Evolutionary conservation across 2,797 vertebrate genomes (phyloP).

Genomic region (Coendou prehensilis): DNA sequence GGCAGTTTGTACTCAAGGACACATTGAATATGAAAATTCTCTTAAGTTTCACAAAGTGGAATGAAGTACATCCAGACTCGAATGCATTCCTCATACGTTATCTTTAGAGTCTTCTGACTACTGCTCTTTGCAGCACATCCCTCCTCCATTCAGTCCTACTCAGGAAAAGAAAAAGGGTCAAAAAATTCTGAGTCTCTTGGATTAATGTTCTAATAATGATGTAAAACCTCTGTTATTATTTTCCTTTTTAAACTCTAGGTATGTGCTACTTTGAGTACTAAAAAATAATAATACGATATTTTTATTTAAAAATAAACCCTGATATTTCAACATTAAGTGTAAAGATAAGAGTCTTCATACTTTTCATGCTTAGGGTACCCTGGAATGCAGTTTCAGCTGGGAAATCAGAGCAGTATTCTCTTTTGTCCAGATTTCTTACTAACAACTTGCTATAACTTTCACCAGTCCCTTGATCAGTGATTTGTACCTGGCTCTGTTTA

Average conservation of each 20-base stretch:
- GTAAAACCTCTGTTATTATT: constrained; percentile 3
- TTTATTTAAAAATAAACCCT: not conserved
- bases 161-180: not conserved
- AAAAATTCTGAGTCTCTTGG: not conserved
- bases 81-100: not conserved
- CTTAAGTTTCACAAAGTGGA: not conserved
- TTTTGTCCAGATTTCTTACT: constrained; percentile 46
- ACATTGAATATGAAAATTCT: not conserved
- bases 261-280: not conserved
- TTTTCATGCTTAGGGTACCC: not conserved
- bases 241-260: not conserved
- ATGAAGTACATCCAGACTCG: not conserved
- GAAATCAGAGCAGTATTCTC: not conserved
- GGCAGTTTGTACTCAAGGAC: not conserved
- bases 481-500: constrained; percentile 33
- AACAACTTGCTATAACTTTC: constrained; percentile 58
- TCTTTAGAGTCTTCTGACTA: not conserved
- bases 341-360: not conserved
- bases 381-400: not conserved
- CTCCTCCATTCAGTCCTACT: constrained; percentile 1
- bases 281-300: not conserved
- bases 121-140: not conserved
- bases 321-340: not conserved
- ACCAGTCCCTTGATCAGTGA: constrained; percentile 18
- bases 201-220: constrained; percentile 37